phyloP scores from a whole-genome alignment of 2,113 vertebrate genomes.

The Myiopsitta monachus region DNA sequence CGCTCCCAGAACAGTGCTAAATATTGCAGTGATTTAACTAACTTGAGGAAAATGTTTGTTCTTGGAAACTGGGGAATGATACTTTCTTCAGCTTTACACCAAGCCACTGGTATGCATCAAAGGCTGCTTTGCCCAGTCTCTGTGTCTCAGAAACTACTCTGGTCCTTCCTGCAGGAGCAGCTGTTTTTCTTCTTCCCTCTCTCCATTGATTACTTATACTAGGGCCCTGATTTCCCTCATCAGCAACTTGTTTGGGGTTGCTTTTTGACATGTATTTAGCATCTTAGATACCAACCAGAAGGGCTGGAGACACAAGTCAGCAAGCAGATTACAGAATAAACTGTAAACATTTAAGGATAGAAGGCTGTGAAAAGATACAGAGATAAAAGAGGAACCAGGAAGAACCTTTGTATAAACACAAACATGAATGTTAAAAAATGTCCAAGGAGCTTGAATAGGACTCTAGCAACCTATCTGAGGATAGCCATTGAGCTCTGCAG shows the following conservation, averaged over 20 bases:
- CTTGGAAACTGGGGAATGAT: not conserved
- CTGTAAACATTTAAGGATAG: not conserved
- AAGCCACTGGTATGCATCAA: slow-evolving; percentile 3
- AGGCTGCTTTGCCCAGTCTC: slow-evolving; percentile 42
- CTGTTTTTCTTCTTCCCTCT: slow-evolving; percentile 45
- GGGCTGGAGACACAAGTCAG: not conserved
- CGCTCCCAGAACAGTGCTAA: not conserved
- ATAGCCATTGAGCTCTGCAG: not conserved
- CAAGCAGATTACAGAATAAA: slow-evolving; percentile 3
- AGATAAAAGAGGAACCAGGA: not conserved
- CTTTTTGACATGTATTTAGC: slow-evolving; percentile 19
- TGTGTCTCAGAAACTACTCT: not conserved
- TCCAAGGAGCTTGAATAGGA: not conserved
- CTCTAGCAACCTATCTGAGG: not conserved
- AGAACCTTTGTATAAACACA: not conserved
- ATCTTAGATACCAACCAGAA: not conserved
- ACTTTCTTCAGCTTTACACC: slow-evolving; percentile 47
- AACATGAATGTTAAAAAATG: not conserved
- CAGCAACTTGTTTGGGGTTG: slow-evolving; percentile 29
- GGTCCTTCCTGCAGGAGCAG: slow-evolving; percentile 33
- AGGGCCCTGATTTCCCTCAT: not conserved
- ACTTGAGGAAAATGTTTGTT: slow-evolving; percentile 1
- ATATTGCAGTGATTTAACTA: not conserved
- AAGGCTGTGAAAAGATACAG: not conserved
- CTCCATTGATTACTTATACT: not conserved